These are phyloP conservation scores for Odontocolon sp. DNA, from an alignment of 2,888 invertebrate species.

Conservation along the genomic window DNA sequence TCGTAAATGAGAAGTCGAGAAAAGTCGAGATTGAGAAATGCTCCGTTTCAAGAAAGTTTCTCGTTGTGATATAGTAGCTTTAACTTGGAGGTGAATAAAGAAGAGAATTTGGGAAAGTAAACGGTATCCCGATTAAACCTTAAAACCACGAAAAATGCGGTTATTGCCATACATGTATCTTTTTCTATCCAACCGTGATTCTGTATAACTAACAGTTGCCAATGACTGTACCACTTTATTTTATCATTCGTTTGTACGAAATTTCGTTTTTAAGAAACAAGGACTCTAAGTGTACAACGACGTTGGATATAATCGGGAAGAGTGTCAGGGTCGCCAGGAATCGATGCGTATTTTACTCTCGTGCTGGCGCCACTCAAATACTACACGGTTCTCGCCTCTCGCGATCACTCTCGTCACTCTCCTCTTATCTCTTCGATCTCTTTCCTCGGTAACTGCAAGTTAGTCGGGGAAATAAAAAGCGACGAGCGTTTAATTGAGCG, in stretches of 20 bases:
- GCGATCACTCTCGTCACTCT: conserved; percentile 17
- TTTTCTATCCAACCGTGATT: too few species aligned
- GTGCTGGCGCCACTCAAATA: not conserved
- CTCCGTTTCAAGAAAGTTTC: conserved; percentile 42
- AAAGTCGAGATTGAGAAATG: conserved; percentile 35
- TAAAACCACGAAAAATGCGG: too few species aligned
- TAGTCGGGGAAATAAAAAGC: conserved; percentile 15
- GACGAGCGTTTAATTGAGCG: conserved; percentile 26
- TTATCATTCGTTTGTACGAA: conserved; percentile 28
- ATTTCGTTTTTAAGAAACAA: conserved; percentile 24
- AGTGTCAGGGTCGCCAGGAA: conserved; percentile 51
- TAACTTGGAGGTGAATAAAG: conserved; percentile 21
- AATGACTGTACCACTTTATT: too few species aligned
- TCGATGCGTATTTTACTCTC: conserved; percentile 11
- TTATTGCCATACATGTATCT: too few species aligned
- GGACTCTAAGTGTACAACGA: not conserved
- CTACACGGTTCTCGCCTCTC: not conserved
- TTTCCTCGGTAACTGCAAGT: conserved; percentile 24
- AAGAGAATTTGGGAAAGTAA: too few species aligned
- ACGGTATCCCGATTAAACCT: too few species aligned
- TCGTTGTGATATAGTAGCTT: conserved; percentile 17
- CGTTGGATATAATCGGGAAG: conserved; percentile 24
- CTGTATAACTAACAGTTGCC: too few species aligned
- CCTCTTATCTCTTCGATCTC: conserved; percentile 32
- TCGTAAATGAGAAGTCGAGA: conserved; percentile 20